Base-by-base conservation (phyloP, 2,797 vertebrate genomes). In the Nasua narica region DNA sequence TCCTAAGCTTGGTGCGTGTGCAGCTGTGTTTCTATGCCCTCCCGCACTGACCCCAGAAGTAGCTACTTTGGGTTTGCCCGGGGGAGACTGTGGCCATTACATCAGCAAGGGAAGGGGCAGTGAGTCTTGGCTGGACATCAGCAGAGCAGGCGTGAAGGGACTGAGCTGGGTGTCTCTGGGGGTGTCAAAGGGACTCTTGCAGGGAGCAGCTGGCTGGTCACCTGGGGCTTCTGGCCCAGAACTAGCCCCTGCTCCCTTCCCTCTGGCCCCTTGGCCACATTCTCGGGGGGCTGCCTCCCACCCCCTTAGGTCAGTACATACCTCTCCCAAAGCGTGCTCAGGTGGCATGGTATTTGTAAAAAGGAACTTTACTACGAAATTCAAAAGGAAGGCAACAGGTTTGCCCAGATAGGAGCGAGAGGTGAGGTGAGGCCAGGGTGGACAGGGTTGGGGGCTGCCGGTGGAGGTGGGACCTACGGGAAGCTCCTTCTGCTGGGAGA, bases 311-410 rank as follows among this genome's bases (percentile, higher is more conserved):
- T 8, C 23, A 13, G 5, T 2, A 58, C 9, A 32, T 2, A 25
- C 32, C 1, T 4, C n/a, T 46, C 12, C 27, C 35, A 72, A 35
- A 43, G 27, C 21, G 19, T 1, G 3, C 19, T 56, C 46, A 14
- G 60, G 62, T 62, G 21, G 48, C 18, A 2, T 4, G 18, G 15
- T 19, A 1, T n/a, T 67, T 56, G 21, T 77, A 19, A 18, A 29
- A 48, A 56, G 23, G 40, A 92, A 25, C 32, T 96, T 96, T 96
- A 96, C 65, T 90, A 15, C 48, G 84, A 72, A 79, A 50, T 11
- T 12, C 18, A 21, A 27, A 40, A 48, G 14, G 46, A 35, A 65
- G 70, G 18, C 52, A 86, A 32, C 3, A n/a, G 35, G 29, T 4
- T 14, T 4, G 19, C n/a, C 9, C 32, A 16, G 74, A 3, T 2